phyloP scores from a whole-genome alignment of 2,797 vertebrate genomes.

The Nannoperca australis region DNA sequence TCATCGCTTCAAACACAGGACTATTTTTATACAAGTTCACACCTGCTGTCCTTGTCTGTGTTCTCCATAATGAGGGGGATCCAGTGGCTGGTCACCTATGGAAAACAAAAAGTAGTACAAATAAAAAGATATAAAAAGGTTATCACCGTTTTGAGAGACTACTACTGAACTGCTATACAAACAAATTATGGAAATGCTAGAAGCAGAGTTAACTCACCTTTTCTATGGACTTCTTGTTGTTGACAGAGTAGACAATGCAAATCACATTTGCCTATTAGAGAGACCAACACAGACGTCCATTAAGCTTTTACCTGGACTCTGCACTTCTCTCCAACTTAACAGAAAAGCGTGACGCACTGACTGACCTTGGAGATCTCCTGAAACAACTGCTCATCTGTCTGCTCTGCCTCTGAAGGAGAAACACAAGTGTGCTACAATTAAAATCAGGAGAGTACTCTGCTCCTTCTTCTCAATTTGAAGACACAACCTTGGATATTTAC shows the following conservation, averaged over 20 bases:
- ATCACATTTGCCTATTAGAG: constrained; percentile 85
- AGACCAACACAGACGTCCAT: constrained; percentile 32
- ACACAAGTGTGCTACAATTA: not conserved
- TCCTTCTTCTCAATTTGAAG: not conserved
- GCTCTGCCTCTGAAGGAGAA: constrained; percentile 90
- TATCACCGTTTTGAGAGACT: not conserved
- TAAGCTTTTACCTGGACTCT: constrained; percentile 29
- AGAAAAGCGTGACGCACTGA: constrained; percentile 23
- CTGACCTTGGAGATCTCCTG: constrained; percentile 96
- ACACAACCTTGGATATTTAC: not conserved
- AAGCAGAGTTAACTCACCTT: constrained; percentile 76
- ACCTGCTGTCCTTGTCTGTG: constrained; percentile 99
- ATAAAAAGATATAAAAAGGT: not conserved
- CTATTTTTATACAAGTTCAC: constrained; percentile 20
- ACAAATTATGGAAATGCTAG: constrained; percentile 37
- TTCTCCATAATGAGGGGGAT: constrained; percentile 97
- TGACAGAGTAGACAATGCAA: constrained; percentile 88
- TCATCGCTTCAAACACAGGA: constrained; percentile 21
- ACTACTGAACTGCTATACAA: constrained; percentile 31
- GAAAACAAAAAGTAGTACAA: not conserved
- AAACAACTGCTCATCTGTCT: constrained; percentile 96
- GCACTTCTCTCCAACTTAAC: constrained; percentile 6
- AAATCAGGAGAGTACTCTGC: not conserved
- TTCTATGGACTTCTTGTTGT: constrained; percentile 87
- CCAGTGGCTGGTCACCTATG: constrained; percentile 95